phyloP scores from a whole-genome alignment of 2,888 invertebrate species.

The Eupithecia centaureata region DNA sequence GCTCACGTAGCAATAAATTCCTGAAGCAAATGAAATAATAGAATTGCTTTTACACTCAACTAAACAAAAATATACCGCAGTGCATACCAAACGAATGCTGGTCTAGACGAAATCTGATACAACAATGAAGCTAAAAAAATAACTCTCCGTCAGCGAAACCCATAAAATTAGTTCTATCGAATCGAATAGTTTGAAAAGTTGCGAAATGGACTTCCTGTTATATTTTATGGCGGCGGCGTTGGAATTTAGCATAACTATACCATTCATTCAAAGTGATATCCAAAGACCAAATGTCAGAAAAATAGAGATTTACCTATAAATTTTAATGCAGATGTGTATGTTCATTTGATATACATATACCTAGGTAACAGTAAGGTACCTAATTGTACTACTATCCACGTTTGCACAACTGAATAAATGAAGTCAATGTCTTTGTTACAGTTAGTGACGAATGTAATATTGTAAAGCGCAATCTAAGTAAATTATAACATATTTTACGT shows the following conservation, averaged over 20 bases:
- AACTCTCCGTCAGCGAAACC: constrained; percentile 22
- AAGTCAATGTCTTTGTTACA: constrained; percentile 64
- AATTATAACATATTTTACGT: constrained; percentile 33
- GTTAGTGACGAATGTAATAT: constrained; percentile 52
- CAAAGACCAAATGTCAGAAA: background rate
- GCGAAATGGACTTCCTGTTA: constrained; percentile 34
- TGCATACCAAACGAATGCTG: constrained; percentile 21
- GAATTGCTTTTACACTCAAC: background rate
- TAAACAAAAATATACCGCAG: constrained; percentile 12
- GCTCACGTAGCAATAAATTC: constrained; percentile 5
- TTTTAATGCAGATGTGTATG: too few species aligned
- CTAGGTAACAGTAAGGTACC: background rate
- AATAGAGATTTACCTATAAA: too few species aligned
- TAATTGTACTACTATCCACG: constrained; percentile 12
- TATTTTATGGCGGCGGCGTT: constrained; percentile 16
- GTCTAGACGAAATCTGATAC: constrained; percentile 33
- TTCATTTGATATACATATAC: too few species aligned
- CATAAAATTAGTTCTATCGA: constrained; percentile 32
- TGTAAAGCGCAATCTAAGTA: constrained; percentile 16
- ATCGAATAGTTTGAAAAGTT: constrained; percentile 31
- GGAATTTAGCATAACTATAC: background rate
- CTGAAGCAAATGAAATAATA: background rate
- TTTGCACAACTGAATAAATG: constrained; percentile 68
- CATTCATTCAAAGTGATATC: background rate
- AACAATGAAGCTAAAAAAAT: constrained; percentile 31